phyloP scores from a whole-genome alignment of 2,888 invertebrate species.

The Anaspis maculata region DNA sequence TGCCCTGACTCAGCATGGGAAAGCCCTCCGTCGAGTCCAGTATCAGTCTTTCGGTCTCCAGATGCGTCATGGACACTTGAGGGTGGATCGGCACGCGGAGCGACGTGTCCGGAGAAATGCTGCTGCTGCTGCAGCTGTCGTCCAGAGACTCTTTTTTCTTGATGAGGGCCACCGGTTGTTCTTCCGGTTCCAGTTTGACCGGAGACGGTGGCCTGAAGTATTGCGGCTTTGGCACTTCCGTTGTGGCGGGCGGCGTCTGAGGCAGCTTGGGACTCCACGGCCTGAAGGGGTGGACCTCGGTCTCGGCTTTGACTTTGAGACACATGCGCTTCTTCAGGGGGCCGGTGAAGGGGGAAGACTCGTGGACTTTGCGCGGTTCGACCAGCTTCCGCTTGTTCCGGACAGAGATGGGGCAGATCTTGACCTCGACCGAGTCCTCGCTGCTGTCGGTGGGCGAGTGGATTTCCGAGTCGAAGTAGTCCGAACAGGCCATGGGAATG shows the following conservation, averaged over 20 bases:
- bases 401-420: conserved; percentile 50
- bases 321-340: conserved; percentile 68
- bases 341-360: conserved; percentile 37
- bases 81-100: conserved; percentile 33
- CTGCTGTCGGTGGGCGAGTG: conserved; percentile 57
- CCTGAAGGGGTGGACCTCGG: conserved; percentile 48
- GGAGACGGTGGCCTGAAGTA: conserved; percentile 36
- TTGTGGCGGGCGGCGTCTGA: conserved; percentile 11
- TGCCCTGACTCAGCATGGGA: conserved; percentile 23
- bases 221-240: conserved; percentile 12
- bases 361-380: conserved; percentile 55
- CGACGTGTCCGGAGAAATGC: background rate
- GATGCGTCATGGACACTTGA: conserved; percentile 18
- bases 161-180: conserved; percentile 28
- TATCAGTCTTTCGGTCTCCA: conserved; percentile 32
- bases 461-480: conserved; percentile 43
- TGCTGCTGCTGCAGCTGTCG: background rate
- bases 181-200: conserved; percentile 13
- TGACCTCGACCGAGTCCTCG: conserved; percentile 59
- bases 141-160: conserved; percentile 23
- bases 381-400: conserved; percentile 59
- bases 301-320: conserved; percentile 39
- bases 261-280: conserved; percentile 52
- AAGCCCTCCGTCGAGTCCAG: conserved; percentile 30
- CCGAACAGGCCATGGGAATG: conserved; percentile 60